Evolutionary conservation across 2,113 vertebrate species (phyloP).

Genomic region (Myrmecobius fasciatus): DNA sequence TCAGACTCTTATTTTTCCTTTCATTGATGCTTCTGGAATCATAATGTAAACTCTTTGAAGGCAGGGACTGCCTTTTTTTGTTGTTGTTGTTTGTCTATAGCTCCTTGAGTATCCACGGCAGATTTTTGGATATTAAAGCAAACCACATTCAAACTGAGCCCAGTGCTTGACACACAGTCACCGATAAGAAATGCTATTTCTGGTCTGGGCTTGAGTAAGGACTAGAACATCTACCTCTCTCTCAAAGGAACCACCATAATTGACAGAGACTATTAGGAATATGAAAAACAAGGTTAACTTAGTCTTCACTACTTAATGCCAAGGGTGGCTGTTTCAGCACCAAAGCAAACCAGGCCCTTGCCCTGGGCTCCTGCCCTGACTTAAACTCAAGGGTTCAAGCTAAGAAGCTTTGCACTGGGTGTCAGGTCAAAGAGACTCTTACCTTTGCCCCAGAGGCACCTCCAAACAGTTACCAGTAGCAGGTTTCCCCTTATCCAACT

Average conservation of each 20-base stretch:
- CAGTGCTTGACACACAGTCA: not conserved
- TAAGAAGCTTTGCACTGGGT: not conserved
- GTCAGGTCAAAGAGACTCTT: not conserved
- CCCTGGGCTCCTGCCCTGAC: not conserved
- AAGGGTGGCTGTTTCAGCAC: too few species aligned
- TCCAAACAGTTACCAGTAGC: not conserved
- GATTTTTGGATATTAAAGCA: not conserved
- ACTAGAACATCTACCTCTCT: not conserved
- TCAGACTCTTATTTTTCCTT: too few species aligned
- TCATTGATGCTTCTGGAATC: too few species aligned
- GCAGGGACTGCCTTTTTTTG: not conserved
- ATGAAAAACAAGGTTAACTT: not conserved
- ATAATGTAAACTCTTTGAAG: too few species aligned
- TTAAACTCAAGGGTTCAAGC: not conserved
- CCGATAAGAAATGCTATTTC: too few species aligned
- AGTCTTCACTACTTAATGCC: not conserved
- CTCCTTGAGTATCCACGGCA: not conserved
- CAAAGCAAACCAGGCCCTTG: not conserved
- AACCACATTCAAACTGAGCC: not conserved
- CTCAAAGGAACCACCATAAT: not conserved
- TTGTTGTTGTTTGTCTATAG: not conserved
- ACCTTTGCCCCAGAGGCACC: not conserved
- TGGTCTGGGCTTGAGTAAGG: not conserved
- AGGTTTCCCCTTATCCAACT: not conserved
- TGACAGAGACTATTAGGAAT: not conserved